phyloP scores from a whole-genome alignment of 2,888 invertebrate species.

The Eupithecia dodoneata region DNA sequence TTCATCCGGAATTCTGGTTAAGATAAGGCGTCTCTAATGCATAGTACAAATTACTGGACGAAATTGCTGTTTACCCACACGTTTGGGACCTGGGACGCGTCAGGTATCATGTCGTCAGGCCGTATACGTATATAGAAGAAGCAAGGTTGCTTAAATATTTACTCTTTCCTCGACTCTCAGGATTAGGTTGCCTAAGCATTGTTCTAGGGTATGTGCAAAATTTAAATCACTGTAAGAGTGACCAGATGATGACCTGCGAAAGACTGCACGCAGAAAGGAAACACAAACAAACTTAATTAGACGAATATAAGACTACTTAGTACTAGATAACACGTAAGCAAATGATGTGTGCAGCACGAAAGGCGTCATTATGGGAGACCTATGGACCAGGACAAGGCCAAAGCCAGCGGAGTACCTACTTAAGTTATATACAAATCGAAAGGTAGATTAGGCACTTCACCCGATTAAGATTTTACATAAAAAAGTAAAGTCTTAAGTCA shows the following conservation, averaged over 20 bases:
- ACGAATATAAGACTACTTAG: too few species aligned
- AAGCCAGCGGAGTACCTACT: background rate
- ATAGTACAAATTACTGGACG: slow-evolving; percentile 73
- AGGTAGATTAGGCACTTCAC: background rate
- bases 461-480: background rate
- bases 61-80: slow-evolving; percentile 66
- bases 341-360: too few species aligned
- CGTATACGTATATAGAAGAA: slow-evolving; percentile 5
- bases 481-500: background rate
- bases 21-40: slow-evolving; percentile 74
- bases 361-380: too few species aligned
- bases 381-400: too few species aligned
- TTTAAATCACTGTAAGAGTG: background rate
- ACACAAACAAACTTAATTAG: too few species aligned
- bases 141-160: background rate
- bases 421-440: background rate
- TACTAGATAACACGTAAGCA: too few species aligned
- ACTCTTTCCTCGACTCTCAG: background rate
- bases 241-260: background rate
- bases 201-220: background rate
- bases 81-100: slow-evolving; percentile 40
- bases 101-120: background rate
- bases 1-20: slow-evolving; percentile 67
- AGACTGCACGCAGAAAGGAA: too few species aligned
- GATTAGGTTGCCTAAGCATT: background rate